These are phyloP conservation scores for Diachrysia chrysitis DNA, from an alignment of 2,888 invertebrate genomes.

Conservation along the genomic window DNA sequence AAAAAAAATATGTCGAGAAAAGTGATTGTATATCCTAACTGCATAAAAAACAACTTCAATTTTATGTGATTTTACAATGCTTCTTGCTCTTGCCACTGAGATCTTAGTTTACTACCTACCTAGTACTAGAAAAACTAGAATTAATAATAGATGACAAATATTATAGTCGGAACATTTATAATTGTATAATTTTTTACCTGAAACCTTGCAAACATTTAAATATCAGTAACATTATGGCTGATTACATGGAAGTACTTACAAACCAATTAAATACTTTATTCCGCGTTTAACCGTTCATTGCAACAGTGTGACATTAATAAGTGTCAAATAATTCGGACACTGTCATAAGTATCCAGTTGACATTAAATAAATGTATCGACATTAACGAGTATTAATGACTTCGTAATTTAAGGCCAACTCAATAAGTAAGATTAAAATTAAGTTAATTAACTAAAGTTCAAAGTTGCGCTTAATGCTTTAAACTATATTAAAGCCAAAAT, in stretches of 20 bases:
- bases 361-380: conserved; percentile 34
- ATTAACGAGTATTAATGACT: conserved; percentile 35
- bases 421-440: conserved; percentile 2
- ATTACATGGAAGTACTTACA: background rate
- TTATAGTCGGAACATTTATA: too few species aligned
- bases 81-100: too few species aligned
- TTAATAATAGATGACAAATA: too few species aligned
- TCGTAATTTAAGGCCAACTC: conserved; percentile 32
- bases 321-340: background rate
- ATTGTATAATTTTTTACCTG: too few species aligned
- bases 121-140: too few species aligned
- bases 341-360: conserved; percentile 2
- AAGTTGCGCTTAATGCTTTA: background rate
- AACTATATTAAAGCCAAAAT: background rate
- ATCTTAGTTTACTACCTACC: too few species aligned
- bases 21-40: too few species aligned
- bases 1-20: too few species aligned
- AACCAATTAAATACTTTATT: background rate
- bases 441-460: conserved; percentile 2
- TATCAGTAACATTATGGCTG: background rate
- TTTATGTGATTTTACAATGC: too few species aligned
- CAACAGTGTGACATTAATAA: background rate
- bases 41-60: too few species aligned
- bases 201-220: too few species aligned
- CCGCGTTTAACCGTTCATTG: background rate